Percentiles rank a stretch among this genome's conserved stretches.
Evolutionary conservation across 2,888 invertebrate species (phyloP).

Genomic region (Barypeithes pellucidus): DNA sequence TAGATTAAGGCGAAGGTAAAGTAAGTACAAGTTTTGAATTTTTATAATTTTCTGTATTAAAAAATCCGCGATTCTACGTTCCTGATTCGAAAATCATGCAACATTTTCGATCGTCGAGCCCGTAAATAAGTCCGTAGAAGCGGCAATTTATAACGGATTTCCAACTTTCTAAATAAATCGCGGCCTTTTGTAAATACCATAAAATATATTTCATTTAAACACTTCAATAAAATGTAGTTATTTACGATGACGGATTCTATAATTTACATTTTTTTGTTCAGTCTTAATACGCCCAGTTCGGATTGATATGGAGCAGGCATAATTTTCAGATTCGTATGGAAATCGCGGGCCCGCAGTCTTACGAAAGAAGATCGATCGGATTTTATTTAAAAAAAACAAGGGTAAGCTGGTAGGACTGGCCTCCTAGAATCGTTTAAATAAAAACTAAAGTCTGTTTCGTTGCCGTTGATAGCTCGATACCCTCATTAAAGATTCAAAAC

Average conservation of each 20-base stretch:
- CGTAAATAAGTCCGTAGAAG: constrained; percentile 62
- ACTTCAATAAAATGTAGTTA: constrained; percentile 63
- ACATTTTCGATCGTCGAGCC: constrained; percentile 61
- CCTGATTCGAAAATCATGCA: constrained; percentile 54
- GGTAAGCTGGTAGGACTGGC: too few species aligned
- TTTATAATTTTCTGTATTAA: too few species aligned
- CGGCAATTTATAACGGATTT: constrained; percentile 58
- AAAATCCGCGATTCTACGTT: constrained; percentile 21
- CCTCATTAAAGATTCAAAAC: too few species aligned
- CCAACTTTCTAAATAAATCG: constrained; percentile 64
- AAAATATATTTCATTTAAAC: constrained; percentile 65
- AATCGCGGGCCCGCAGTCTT: constrained; percentile 19
- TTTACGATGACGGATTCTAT: constrained; percentile 63
- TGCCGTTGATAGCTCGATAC: too few species aligned
- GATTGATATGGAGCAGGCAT: constrained; percentile 51
- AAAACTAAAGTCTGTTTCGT: too few species aligned
- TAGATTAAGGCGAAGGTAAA: too few species aligned
- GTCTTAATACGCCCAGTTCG: constrained; percentile 38
- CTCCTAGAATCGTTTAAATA: too few species aligned
- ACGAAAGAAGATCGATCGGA: constrained; percentile 7
- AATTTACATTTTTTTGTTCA: constrained; percentile 52
- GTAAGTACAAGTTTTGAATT: too few species aligned
- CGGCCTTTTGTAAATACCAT: constrained; percentile 63
- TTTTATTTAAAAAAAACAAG: constrained; percentile 12
- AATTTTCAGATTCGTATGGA: constrained; percentile 46